Percentiles rank a stretch among this genome's conserved stretches.
phyloP scores from a whole-genome alignment of 2,113 vertebrate genomes.

The Marmota flaviventris region DNA sequence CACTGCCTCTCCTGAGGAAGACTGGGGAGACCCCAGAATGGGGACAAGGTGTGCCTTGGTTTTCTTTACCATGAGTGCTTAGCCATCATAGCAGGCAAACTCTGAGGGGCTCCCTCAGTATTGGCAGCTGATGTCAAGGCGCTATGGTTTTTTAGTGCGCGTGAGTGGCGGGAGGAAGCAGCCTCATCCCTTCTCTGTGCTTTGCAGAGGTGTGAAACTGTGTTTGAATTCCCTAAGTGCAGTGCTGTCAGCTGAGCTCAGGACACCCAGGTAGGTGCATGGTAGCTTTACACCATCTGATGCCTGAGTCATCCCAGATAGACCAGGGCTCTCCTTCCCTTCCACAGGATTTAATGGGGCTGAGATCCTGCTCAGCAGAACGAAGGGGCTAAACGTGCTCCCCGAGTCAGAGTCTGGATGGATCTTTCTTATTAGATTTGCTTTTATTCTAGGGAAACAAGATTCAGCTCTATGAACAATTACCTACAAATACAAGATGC shows the following conservation, averaged over 20 bases:
- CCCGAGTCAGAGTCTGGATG: background rate
- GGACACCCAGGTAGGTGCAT: background rate
- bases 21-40: background rate
- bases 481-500: background rate
- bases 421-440: background rate
- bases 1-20: background rate
- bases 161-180: background rate
- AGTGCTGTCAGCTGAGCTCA: background rate
- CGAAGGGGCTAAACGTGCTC: background rate
- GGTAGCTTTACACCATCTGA: background rate
- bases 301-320: background rate
- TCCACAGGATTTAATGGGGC: background rate
- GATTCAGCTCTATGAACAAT: background rate
- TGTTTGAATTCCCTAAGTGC: background rate
- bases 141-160: accelerated
- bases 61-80: background rate
- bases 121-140: background rate
- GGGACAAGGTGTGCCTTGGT: background rate
- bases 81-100: background rate
- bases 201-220: background rate
- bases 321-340: background rate
- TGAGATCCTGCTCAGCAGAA: background rate
- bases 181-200: background rate
- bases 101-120: background rate
- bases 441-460: background rate